phyloP scores from a whole-genome alignment of 92 coral and sea anemone genomes.

The Epizoanthus scotinus region DNA sequence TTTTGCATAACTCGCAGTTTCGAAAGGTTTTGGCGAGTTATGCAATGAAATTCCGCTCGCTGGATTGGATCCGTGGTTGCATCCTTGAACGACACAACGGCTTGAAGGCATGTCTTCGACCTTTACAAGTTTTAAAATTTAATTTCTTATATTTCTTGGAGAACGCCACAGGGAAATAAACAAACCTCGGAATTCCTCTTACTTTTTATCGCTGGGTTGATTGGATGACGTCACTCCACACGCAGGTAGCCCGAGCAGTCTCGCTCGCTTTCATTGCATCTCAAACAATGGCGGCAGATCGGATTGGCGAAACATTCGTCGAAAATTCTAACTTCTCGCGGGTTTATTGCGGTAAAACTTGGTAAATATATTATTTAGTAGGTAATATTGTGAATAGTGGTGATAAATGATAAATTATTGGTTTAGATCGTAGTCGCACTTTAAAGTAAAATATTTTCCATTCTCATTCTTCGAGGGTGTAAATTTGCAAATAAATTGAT shows the following conservation, averaged over 20 bases:
- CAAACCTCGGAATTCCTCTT: too few species aligned
- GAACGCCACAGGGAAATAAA: too few species aligned
- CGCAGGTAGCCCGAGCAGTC: background rate
- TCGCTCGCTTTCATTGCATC: conserved; percentile 28
- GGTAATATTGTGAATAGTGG: conserved; percentile 22
- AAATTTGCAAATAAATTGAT: conserved; percentile 47
- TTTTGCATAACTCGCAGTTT: too few species aligned
- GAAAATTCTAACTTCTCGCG: conserved; percentile 27
- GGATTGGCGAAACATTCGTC: conserved; percentile 31
- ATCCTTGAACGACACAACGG: too few species aligned
- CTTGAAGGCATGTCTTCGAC: too few species aligned
- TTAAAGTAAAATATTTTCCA: conserved; percentile 32
- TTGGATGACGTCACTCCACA: conserved; percentile 33
- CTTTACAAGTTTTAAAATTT: too few species aligned
- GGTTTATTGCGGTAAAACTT: conserved; percentile 26
- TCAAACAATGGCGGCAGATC: conserved; percentile 20
- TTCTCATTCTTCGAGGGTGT: conserved; percentile 60
- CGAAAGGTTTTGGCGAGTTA: too few species aligned
- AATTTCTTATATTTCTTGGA: too few species aligned
- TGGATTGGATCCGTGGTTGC: too few species aligned
- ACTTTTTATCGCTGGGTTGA: conserved; percentile 24
- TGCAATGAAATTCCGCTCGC: too few species aligned
- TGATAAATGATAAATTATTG: conserved; percentile 21
- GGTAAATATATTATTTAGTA: conserved; percentile 25
- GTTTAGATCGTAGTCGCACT: conserved; percentile 29